Conservation (phyloP, 2,113 vertebrate genomes). For the Colaptes auratus region DNA sequence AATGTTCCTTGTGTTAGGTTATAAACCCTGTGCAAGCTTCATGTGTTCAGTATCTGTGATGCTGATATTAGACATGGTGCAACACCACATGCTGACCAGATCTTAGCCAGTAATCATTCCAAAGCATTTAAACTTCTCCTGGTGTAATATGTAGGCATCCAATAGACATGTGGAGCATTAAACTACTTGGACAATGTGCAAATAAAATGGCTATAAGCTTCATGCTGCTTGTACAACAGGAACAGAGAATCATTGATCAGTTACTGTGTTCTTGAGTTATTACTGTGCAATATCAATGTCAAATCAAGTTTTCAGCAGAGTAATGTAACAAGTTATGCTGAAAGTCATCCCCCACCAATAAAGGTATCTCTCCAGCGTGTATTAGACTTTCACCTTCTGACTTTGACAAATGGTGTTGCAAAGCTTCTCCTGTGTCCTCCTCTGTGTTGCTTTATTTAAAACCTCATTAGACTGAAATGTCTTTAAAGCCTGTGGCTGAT, state of each 20-base stretch:
- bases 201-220: not conserved
- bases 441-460: not conserved
- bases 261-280: not conserved
- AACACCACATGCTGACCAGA: not conserved
- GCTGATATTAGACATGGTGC: not conserved
- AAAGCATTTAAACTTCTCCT: not conserved
- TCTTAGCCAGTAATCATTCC: not conserved
- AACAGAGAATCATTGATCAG: not conserved
- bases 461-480: not conserved
- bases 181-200: not conserved
- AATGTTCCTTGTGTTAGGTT: not conserved
- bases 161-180: not conserved
- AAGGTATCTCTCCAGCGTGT: not conserved
- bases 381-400: not conserved
- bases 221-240: not conserved
- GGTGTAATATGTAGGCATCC: not conserved
- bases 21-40: not conserved
- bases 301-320: not conserved
- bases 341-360: not conserved
- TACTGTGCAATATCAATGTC: not conserved
- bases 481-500: not conserved
- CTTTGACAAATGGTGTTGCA: not conserved
- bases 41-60: fast-evolving
- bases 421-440: not conserved
- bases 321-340: not conserved